These are phyloP conservation scores for Andrena bicolor DNA, from an alignment of 2,888 invertebrate genomes.

Conservation along the genomic window DNA sequence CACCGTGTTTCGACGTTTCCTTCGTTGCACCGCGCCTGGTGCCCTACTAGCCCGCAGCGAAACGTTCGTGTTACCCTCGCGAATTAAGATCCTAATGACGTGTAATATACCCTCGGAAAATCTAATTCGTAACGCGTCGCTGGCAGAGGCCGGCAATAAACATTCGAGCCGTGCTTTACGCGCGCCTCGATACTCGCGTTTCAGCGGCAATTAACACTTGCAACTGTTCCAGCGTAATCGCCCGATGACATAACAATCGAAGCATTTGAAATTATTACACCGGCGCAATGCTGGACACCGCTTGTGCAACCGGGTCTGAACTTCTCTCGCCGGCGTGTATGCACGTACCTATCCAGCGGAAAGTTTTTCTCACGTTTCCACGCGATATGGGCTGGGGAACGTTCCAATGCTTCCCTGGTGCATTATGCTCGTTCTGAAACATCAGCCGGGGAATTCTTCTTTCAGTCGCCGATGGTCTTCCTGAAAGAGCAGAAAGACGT, in stretches of 20 bases:
- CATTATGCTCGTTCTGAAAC: slow-evolving; percentile 34
- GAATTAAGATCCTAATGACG: slow-evolving; percentile 46
- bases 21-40: slow-evolving; percentile 16
- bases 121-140: slow-evolving; percentile 52
- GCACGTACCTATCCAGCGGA: slow-evolving; percentile 10
- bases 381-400: background rate
- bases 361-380: slow-evolving; percentile 60
- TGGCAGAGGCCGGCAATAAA: slow-evolving; percentile 40
- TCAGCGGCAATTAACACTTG: slow-evolving; percentile 48
- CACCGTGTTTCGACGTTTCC: slow-evolving; percentile 31
- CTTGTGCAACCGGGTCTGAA: slow-evolving; percentile 61
- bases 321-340: slow-evolving; percentile 27
- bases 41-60: slow-evolving; percentile 7
- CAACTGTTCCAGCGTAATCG: slow-evolving; percentile 25
- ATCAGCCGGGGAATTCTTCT: slow-evolving; percentile 34
- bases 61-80: slow-evolving; percentile 16
- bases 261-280: slow-evolving; percentile 46
- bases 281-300: slow-evolving; percentile 45
- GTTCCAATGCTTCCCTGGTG: slow-evolving; percentile 25
- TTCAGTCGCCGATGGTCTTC: slow-evolving; percentile 44
- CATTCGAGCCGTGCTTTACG: slow-evolving; percentile 17
- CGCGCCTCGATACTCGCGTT: slow-evolving; percentile 6
- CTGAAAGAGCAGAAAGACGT: slow-evolving; percentile 52
- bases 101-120: slow-evolving; percentile 39
- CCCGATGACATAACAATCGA: slow-evolving; percentile 58